Evolutionary conservation across 2,888 invertebrate genomes (phyloP).

Genomic region (Camponotus fellah): DNA sequence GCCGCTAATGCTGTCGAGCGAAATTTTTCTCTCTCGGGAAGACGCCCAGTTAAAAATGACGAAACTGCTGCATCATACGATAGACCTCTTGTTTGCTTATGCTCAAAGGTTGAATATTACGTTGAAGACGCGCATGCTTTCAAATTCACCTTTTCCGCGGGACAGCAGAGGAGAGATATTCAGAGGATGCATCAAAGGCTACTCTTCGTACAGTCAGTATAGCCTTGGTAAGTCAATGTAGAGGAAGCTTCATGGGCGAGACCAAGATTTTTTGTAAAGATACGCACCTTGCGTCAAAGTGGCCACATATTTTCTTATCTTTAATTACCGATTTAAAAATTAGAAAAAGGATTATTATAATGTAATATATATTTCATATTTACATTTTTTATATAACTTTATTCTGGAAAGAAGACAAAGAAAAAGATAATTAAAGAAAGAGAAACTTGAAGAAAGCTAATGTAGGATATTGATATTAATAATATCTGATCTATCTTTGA

Average conservation of each 20-base stretch:
- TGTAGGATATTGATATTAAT: background rate
- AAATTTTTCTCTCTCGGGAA: constrained; percentile 40
- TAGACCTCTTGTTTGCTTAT: constrained; percentile 48
- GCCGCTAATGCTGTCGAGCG: constrained; percentile 46
- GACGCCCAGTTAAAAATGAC: constrained; percentile 46
- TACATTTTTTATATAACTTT: background rate
- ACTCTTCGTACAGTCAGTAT: background rate
- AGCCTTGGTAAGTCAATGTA: background rate
- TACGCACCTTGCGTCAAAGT: background rate
- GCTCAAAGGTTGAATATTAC: constrained; percentile 52
- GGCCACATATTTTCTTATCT: background rate
- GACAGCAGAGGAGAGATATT: constrained; percentile 18
- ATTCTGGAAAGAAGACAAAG: too few relatives aligned
- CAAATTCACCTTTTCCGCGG: constrained; percentile 46
- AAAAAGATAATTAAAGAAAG: too few relatives aligned
- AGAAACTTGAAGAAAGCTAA: background rate
- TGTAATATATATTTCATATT: background rate
- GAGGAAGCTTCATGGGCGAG: constrained; percentile 8
- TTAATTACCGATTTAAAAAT: background rate
- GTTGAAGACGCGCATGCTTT: constrained; percentile 28
- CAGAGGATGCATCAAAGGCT: constrained; percentile 37
- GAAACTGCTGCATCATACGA: constrained; percentile 46
- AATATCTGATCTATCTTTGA: background rate
- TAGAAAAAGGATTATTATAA: background rate
- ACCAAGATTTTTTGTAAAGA: constrained; percentile 11